Base-by-base conservation (phyloP, 2,888 invertebrate species). In the Phyllotreta cruciferae region DNA sequence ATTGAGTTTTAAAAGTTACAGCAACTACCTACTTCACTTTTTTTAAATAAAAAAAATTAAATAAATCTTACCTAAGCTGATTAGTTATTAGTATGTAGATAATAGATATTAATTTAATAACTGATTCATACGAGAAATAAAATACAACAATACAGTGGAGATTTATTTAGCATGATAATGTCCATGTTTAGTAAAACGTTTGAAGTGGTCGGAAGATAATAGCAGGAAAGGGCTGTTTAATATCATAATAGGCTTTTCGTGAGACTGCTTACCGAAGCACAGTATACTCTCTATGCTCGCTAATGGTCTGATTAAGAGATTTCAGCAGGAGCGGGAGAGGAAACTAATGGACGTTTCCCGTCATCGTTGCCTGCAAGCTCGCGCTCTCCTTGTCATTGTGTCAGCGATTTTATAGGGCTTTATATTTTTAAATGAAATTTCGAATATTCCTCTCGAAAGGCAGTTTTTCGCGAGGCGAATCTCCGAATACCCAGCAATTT, bases 241-340 rank as follows among this genome's bases (percentile, higher is more conserved):
- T 80, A 80, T 80, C 77, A 80, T 81, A 81, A 81, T 81, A 79
- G 80, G 81, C 79, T 82, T 81, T 79, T 69, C 71, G 73, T 72
- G 76, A 75, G 75, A 73, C 74, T 76, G 79, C 77, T 77, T 78
- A 78, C 75, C 73, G 73, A 74, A 73, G 76, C 76, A 76, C 70
- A 79, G 77, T 77, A 76, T 60, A 34, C 55, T 56, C 47, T 35
- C 49, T 49, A 11, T 49, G 44, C 39, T 73, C 77, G 78, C 80
- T 82, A 82, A 82, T 82, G 81, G 81, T 72, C 79, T 81, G 81
- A 81, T 82, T 81, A 82, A 81, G 81, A 80, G 82, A 81, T 81
- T 80, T 66, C 60, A 57, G 63, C 49, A 49, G 44, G 56, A 60
- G 50, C 63, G 78, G 74, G 71, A 71, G 72, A 75, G 74, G 24